A percentile compares a stretch with the other conserved stretches of the same genome.
Evolutionary conservation across 1,140 invertebrate genomes (phyloP).

Genomic region (Heliconius congener): DNA sequence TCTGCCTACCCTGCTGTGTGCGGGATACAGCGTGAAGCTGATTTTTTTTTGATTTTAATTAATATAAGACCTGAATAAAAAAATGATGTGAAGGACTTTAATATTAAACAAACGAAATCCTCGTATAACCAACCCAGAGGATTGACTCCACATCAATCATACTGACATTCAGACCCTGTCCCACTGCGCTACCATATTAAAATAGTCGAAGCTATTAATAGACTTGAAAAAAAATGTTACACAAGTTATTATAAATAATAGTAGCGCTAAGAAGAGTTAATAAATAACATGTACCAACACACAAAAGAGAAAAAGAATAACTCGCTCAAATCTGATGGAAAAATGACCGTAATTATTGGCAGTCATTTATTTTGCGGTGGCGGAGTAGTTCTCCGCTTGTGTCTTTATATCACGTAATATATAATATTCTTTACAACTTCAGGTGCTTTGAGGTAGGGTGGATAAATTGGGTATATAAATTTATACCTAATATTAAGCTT

Average conservation of each 20-base stretch:
- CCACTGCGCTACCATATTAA: too few relatives aligned
- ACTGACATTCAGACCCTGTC: too few relatives aligned
- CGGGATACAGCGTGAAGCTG: too few relatives aligned
- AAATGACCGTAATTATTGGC: constrained; percentile 83
- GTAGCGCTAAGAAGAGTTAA: not conserved
- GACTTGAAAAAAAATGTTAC: not conserved
- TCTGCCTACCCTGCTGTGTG: too few relatives aligned
- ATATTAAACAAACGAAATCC: too few relatives aligned
- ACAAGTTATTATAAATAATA: not conserved
- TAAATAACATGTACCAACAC: not conserved
- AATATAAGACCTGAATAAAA: too few relatives aligned
- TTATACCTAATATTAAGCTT: not conserved
- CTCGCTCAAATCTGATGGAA: constrained; percentile 68
- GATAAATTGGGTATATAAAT: not conserved
- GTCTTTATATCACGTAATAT: not conserved
- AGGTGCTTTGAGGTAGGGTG: not conserved
- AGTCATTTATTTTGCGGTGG: constrained; percentile 85
- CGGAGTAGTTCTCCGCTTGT: constrained; percentile 11
- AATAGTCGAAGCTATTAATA: not conserved
- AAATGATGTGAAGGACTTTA: too few relatives aligned
- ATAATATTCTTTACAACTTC: not conserved
- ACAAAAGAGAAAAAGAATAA: not conserved
- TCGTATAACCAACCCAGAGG: too few relatives aligned
- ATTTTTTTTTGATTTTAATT: too few relatives aligned
- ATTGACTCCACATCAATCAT: too few relatives aligned